phyloP scores from a whole-genome alignment of 2,888 invertebrate species.

The Catocala nupta region DNA sequence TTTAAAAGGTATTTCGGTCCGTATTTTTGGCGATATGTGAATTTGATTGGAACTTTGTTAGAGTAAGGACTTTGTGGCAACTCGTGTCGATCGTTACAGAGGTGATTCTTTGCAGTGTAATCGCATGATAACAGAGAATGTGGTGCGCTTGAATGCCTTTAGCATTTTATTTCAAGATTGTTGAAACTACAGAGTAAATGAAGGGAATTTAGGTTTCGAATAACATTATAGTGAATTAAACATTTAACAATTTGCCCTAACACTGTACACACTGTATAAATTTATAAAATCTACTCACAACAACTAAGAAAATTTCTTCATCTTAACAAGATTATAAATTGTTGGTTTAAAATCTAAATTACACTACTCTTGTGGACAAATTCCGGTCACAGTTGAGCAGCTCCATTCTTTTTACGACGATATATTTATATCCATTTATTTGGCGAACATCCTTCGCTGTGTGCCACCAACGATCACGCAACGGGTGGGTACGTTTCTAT shows the following conservation, averaged over 20 bases:
- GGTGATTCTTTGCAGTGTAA: slow-evolving; percentile 21
- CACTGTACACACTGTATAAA: too few relatives aligned
- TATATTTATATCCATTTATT: slow-evolving; percentile 72
- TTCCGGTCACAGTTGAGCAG: slow-evolving; percentile 53
- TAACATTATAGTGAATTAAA: too few relatives aligned
- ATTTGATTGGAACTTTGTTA: slow-evolving; percentile 49
- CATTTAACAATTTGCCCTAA: too few relatives aligned
- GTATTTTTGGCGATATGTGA: slow-evolving; percentile 51
- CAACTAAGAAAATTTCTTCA: too few relatives aligned
- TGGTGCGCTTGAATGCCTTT: background rate
- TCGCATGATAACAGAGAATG: slow-evolving; percentile 11
- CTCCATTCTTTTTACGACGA: slow-evolving; percentile 55
- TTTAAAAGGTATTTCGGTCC: slow-evolving; percentile 53
- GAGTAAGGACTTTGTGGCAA: slow-evolving; percentile 22
- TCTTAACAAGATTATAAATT: slow-evolving; percentile 26
- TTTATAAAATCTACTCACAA: too few relatives aligned
- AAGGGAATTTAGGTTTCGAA: too few relatives aligned
- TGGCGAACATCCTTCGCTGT: slow-evolving; percentile 62
- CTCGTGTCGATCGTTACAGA: slow-evolving; percentile 16
- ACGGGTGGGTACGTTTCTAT: slow-evolving; percentile 69
- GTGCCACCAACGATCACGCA: slow-evolving; percentile 57
- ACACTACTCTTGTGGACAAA: slow-evolving; percentile 40
- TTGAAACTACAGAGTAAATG: too few relatives aligned
- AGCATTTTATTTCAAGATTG: background rate
- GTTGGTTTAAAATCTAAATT: slow-evolving; percentile 34